These are phyloP conservation scores for Cynopterus sphinx DNA, from an alignment of 2,797 vertebrate species.

Conservation along the genomic window DNA sequence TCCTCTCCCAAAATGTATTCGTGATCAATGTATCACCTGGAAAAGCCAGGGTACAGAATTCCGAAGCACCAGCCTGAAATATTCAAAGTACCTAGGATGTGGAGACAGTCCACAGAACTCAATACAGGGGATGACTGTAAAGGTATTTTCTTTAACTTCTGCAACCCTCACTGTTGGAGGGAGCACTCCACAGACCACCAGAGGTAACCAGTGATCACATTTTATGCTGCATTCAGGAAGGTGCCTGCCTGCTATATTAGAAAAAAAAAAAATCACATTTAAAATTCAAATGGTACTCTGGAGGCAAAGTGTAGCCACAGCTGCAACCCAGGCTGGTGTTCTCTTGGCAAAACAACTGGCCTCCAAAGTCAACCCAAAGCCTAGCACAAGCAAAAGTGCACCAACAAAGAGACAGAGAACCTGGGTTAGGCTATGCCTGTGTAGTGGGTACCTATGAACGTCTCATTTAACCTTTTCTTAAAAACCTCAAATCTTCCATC, in stretches of 20 bases:
- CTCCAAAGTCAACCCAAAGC: background rate
- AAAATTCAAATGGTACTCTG: background rate
- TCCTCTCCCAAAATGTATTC: too few species aligned
- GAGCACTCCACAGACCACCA: background rate
- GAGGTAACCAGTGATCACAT: background rate
- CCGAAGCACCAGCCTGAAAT: background rate
- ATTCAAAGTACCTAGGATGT: background rate
- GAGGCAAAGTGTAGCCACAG: background rate
- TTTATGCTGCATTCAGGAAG: background rate
- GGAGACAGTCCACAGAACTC: background rate
- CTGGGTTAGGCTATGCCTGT: rapidly evolving
- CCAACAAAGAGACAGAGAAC: background rate
- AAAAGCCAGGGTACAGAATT: background rate
- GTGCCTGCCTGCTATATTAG: background rate
- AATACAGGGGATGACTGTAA: background rate
- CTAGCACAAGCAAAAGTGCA: background rate
- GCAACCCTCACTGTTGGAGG: background rate
- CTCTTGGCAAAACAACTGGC: background rate
- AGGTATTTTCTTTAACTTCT: background rate
- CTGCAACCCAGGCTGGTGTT: background rate
- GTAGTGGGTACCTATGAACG: background rate
- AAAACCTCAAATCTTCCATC: background rate
- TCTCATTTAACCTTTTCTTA: background rate
- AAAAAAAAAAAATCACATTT: background rate
- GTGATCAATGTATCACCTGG: background rate